These are phyloP conservation scores for Brienomyrus longianalis DNA, from an alignment of 2,113 vertebrate species.

Conservation along the genomic window DNA sequence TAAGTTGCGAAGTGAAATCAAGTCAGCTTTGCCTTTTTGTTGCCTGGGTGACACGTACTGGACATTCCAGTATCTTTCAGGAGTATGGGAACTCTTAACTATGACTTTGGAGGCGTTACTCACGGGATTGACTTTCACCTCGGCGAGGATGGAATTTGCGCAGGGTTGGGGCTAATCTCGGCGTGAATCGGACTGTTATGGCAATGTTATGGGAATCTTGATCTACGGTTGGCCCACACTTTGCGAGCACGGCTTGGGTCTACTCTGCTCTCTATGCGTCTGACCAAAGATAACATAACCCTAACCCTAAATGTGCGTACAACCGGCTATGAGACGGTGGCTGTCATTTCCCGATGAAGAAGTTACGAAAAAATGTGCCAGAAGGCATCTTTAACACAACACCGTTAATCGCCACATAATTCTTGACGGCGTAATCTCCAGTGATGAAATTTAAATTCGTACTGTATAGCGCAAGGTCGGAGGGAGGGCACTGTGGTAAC, in stretches of 20 bases:
- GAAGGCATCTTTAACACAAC: not conserved
- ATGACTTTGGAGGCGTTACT: not conserved
- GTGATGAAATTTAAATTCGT: not conserved
- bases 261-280: not conserved
- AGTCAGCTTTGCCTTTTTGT: not conserved
- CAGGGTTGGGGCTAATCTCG: not conserved
- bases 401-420: not conserved
- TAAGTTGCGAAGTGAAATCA: not conserved
- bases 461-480: not conserved
- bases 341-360: not conserved
- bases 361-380: not conserved
- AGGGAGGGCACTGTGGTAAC: not conserved
- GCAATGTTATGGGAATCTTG: not conserved
- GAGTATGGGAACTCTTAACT: not conserved
- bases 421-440: not conserved
- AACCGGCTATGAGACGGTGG: not conserved
- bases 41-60: no score
- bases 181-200: not conserved
- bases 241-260: not conserved
- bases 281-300: not conserved
- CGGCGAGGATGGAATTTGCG: not conserved
- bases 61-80: not conserved
- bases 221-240: not conserved
- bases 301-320: not conserved
- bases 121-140: not conserved